A percentile compares a stretch with the other conserved stretches of the same genome.
These are phyloP conservation scores for Pseudolycoriella hygida DNA, from an alignment of 2,888 invertebrate genomes.

Conservation along the genomic window DNA sequence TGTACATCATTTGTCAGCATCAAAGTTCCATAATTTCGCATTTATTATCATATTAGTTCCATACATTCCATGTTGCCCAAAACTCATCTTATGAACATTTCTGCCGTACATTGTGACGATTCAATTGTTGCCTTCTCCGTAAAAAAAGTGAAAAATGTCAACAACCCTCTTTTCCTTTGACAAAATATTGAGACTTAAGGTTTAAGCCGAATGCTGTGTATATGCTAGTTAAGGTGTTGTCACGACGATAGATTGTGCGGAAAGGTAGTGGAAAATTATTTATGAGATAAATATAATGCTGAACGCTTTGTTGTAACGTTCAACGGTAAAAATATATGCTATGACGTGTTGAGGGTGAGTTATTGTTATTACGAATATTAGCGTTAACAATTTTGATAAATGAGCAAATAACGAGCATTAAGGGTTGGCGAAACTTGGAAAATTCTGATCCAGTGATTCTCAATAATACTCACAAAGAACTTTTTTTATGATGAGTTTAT, in stretches of 20 bases:
- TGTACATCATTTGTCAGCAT: too few species aligned
- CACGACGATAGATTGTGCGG: slow-evolving; percentile 1
- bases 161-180: too few species aligned
- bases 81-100: not conserved
- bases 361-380: not conserved
- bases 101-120: too few species aligned
- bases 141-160: too few species aligned
- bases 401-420: not conserved
- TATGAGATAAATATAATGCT: not conserved
- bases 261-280: slow-evolving; percentile 3
- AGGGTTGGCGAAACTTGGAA: too few species aligned
- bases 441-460: too few species aligned
- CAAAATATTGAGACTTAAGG: too few species aligned
- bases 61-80: not conserved
- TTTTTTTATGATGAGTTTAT: too few species aligned
- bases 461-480: too few species aligned
- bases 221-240: slow-evolving; percentile 1
- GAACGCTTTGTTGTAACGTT: not conserved
- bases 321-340: not conserved
- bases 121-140: too few species aligned
- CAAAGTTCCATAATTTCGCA: not conserved
- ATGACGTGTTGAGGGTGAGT: not conserved
- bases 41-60: not conserved
- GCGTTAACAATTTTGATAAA: slow-evolving; percentile 3
- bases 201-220: too few species aligned